A percentile compares a stretch with the other conserved stretches of the same genome.
These are phyloP conservation scores for Campylomormyrus tamandua DNA, from an alignment of 2,113 vertebrate species.

Conservation along the genomic window DNA sequence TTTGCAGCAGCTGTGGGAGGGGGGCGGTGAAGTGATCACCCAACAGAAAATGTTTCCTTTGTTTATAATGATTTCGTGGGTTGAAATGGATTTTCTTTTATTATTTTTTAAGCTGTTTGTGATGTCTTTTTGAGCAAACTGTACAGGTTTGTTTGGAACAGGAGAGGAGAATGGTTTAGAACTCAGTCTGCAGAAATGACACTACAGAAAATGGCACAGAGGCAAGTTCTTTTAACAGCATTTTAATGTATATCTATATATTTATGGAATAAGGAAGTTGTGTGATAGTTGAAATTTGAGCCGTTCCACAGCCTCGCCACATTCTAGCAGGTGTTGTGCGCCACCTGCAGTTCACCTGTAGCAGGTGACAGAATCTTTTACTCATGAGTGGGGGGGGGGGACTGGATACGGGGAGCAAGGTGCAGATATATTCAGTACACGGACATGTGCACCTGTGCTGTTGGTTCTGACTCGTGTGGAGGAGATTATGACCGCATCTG, in stretches of 20 bases:
- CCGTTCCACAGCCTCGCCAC: neutral
- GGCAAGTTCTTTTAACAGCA: conserved; percentile 59
- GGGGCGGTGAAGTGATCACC: neutral
- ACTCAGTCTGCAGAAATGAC: neutral
- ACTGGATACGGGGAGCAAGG: neutral
- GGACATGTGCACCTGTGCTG: neutral
- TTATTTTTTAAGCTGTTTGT: neutral
- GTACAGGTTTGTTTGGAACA: neutral
- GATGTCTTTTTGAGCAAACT: neutral
- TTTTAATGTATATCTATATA: conserved; percentile 51
- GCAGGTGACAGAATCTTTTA: neutral
- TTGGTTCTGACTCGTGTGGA: neutral
- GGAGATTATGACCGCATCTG: neutral
- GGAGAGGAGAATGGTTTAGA: neutral
- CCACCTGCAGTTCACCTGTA: neutral
- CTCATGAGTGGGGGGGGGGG: conserved; percentile 23
- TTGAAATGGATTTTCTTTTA: neutral
- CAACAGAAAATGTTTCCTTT: neutral
- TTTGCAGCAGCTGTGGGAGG: neutral
- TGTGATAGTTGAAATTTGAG: conserved; percentile 22
- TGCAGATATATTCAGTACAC: neutral
- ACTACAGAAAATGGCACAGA: conserved; percentile 37
- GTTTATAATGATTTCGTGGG: neutral
- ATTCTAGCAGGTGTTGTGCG: neutral
- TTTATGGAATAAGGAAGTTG: conserved; percentile 49